Base-by-base conservation (phyloP, 2,888 invertebrate genomes). In the Gasteruption jaculator region DNA sequence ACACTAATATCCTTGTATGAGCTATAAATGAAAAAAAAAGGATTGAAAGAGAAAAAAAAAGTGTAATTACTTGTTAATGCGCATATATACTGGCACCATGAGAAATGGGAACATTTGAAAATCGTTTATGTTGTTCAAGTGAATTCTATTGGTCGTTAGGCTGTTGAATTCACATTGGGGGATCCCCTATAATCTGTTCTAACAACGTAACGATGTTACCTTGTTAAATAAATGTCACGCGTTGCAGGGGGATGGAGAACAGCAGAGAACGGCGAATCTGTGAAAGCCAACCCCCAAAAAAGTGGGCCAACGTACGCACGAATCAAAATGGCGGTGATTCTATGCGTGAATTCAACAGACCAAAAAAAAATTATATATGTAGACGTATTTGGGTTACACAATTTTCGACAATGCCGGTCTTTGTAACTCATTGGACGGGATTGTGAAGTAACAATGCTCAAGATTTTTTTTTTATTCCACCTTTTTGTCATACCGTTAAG, bases 201-300 rank as follows among this genome's bases (percentile, higher is more conserved):
- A 64, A 63, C 63, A 48, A 62, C 50, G 46, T 61, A 62, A 66
- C 57, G 52, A 60, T 59, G 61, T 64, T 64, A 65, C 61, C 57
- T 63, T 60, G 63, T 64, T 65, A 61, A 65, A 64, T 61, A 65
- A 65, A 65, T 61, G 65, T 65, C 58, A 55, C 50, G n/a, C n/a
- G 49, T 43, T 44, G 43, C 51, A 49, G 50, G 56, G 55, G 63
- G 60, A 55, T 52, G 56, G 50, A 47, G 45, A 47, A 46, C 48
- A 50, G 41, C 45, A 22, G 54, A 49, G 46, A 45, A 45, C 49
- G 44, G 38, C 49, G 45, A 49, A 45, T 50, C 48, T 39, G 49
- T 47, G 48, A 43, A 54, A 57, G 44, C 54, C 57, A 59, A 61
- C 56, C 64, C 55, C 60, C 55, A 53, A 50, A 57, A 65, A 63